These are phyloP conservation scores for Elephantulus edwardii DNA, from an alignment of 2,113 vertebrate species.

Conservation along the genomic window DNA sequence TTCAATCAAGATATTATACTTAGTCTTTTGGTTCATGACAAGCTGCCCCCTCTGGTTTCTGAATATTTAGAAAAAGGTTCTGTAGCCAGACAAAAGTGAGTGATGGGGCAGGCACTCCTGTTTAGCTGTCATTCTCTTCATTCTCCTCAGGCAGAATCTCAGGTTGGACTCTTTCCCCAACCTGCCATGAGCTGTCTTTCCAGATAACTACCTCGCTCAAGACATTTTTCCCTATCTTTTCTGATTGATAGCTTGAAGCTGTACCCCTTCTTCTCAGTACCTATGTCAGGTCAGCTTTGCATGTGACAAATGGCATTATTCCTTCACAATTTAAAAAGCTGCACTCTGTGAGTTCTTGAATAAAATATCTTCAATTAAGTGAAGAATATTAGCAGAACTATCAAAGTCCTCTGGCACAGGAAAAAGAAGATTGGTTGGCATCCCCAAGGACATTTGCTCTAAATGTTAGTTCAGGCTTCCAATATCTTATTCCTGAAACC, in stretches of 20 bases:
- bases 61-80: neutral
- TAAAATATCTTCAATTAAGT: neutral
- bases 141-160: neutral
- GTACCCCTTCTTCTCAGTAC: neutral
- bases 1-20: neutral
- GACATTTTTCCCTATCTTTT: constrained; percentile 48
- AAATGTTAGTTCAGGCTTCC: neutral
- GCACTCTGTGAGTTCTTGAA: constrained; percentile 17
- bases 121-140: neutral
- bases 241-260: constrained; percentile 28
- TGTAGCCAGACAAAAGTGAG: neutral
- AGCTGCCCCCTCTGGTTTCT: neutral
- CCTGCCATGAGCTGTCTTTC: neutral
- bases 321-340: constrained; percentile 34
- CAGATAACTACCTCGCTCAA: neutral
- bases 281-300: neutral
- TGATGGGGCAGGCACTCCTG: neutral
- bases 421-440: neutral
- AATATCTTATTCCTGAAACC: neutral
- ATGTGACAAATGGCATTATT: constrained; percentile 38
- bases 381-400: constrained; percentile 14
- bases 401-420: neutral
- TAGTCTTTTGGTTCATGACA: neutral
- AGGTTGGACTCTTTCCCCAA: neutral
- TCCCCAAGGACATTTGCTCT: neutral